Evolutionary conservation across 2,797 vertebrate genomes (phyloP).

Genomic region (Phataginus tetradactyla): DNA sequence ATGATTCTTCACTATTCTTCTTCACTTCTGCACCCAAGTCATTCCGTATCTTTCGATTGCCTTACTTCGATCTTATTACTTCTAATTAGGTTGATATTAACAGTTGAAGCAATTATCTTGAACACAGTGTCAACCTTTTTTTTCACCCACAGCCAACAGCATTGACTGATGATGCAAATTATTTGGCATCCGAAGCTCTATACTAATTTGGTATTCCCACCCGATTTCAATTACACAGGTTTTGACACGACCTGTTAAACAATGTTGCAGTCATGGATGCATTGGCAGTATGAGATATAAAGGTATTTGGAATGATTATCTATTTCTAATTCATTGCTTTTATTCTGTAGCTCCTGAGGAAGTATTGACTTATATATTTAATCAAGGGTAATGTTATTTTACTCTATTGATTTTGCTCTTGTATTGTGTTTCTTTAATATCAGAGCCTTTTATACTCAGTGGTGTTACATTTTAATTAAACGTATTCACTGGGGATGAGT

Average conservation of each 20-base stretch:
- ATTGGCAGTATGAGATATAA: not conserved
- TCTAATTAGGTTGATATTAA: slow-evolving; percentile 63
- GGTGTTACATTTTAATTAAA: slow-evolving; percentile 24
- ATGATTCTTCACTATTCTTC: not conserved
- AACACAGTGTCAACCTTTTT: slow-evolving; percentile 18
- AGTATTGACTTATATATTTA: not conserved
- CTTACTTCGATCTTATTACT: not conserved
- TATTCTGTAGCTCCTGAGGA: not conserved
- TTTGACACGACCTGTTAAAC: slow-evolving; percentile 55
- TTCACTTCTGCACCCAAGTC: not conserved
- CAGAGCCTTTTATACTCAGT: not conserved
- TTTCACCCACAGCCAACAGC: not conserved
- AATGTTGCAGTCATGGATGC: not conserved
- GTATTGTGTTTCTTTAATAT: not conserved
- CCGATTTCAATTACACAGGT: slow-evolving; percentile 47
- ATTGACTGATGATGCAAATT: slow-evolving; percentile 46
- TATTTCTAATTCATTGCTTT: not conserved
- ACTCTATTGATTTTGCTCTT: not conserved
- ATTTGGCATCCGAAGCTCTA: not conserved
- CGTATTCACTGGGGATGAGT: not conserved
- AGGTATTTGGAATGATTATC: not conserved
- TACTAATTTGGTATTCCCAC: slow-evolving; percentile 34
- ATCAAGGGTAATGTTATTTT: not conserved
- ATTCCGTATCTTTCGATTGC: not conserved
- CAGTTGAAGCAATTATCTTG: slow-evolving; percentile 50